phyloP scores from a whole-genome alignment of 37 sponge, comb jelly and placozoan species.

The Aplysina aerophoba region DNA sequence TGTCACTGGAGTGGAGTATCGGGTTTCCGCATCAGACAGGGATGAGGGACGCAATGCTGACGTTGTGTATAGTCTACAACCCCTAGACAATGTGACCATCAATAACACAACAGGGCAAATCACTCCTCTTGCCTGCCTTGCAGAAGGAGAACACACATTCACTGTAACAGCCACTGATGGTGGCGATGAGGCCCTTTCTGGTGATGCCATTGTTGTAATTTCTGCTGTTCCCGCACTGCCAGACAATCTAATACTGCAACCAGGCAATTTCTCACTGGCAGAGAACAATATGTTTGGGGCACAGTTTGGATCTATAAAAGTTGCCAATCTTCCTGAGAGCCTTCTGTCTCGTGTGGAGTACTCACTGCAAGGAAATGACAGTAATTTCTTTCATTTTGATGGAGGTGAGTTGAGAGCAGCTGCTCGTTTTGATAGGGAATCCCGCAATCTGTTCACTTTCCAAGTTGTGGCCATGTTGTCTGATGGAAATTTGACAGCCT shows the following conservation, averaged over 20 bases:
- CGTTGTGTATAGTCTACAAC: conserved; percentile 25
- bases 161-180: conserved; percentile 52
- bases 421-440: conserved; percentile 50
- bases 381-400: conserved; percentile 36
- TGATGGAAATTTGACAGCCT: neutral
- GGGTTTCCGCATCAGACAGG: conserved; percentile 44
- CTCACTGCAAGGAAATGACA: neutral
- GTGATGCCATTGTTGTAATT: conserved; percentile 16
- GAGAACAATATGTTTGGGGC: neutral
- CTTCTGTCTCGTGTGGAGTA: neutral
- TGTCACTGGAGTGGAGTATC: neutral
- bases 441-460: neutral
- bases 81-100: conserved; percentile 33
- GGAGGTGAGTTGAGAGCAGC: conserved; percentile 19
- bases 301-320: neutral
- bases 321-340: neutral
- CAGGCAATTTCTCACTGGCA: neutral
- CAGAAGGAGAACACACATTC: conserved; percentile 23
- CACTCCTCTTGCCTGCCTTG: neutral
- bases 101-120: conserved; percentile 49
- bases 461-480: conserved; percentile 36
- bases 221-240: conserved; percentile 40
- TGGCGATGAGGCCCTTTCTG: conserved; percentile 27
- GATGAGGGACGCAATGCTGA: conserved; percentile 47
- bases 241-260: neutral